Percentiles rank a stretch among this genome's conserved stretches.
Evolutionary conservation across 2,888 invertebrate species (phyloP).

Genomic region (Augiades crinisus): DNA sequence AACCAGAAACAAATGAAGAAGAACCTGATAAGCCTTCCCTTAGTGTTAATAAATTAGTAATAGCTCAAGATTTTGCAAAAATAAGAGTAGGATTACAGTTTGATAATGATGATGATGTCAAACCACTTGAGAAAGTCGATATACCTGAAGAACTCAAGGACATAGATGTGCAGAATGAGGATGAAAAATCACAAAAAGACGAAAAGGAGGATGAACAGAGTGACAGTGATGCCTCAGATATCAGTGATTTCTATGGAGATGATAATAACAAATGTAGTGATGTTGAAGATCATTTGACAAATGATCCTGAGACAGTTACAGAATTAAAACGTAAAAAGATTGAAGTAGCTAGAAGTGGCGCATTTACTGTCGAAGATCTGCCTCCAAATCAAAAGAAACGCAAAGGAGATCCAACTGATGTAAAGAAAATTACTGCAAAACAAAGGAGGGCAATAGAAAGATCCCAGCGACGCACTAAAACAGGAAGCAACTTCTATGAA

Average conservation of each 20-base stretch:
- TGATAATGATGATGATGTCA: slow-evolving; percentile 83
- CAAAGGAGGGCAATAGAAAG: slow-evolving; percentile 88
- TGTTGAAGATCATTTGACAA: slow-evolving; percentile 73
- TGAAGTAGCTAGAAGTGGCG: slow-evolving; percentile 75
- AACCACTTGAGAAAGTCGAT: slow-evolving; percentile 77
- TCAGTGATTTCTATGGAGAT: slow-evolving; percentile 86
- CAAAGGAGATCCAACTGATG: slow-evolving; percentile 42
- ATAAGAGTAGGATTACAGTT: slow-evolving; percentile 88
- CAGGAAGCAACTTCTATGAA: slow-evolving; percentile 95
- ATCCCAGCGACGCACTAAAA: slow-evolving; percentile 88
- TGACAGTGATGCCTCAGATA: slow-evolving; percentile 78
- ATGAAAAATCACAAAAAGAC: slow-evolving; percentile 45
- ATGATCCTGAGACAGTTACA: slow-evolving; percentile 68
- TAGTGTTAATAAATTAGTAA: slow-evolving; percentile 70
- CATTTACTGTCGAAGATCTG: slow-evolving; percentile 78
- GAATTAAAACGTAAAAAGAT: slow-evolving; percentile 69
- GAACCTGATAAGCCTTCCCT: slow-evolving; percentile 52
- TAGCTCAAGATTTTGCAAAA: slow-evolving; percentile 91
- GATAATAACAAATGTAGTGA: slow-evolving; percentile 82
- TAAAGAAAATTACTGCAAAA: slow-evolving; percentile 85
- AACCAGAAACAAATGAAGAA: slow-evolving; percentile 42
- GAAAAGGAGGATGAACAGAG: slow-evolving; percentile 53
- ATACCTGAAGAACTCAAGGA: slow-evolving; percentile 64
- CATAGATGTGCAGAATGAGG: slow-evolving; percentile 64
- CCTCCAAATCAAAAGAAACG: slow-evolving; percentile 59